Conservation (phyloP, 2,888 invertebrate species). For the Drosophila anomelani region DNA sequence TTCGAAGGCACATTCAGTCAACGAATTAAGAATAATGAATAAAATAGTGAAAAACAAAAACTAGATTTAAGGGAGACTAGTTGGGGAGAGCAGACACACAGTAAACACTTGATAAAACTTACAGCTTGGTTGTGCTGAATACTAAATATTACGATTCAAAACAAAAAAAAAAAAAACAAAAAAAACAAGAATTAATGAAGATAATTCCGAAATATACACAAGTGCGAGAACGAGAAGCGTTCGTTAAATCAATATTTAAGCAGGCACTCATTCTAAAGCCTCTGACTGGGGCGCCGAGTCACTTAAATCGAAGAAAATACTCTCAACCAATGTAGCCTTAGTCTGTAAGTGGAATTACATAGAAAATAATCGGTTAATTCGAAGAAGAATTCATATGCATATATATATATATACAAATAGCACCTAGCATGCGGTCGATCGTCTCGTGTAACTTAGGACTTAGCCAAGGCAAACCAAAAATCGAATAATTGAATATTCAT, state of each 20-base stretch:
- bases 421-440: slow-evolving; percentile 29
- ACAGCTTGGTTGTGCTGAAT: slow-evolving; percentile 77
- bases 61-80: slow-evolving; percentile 28
- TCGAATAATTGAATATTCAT: slow-evolving; percentile 8
- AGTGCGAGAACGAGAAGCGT: slow-evolving; percentile 16
- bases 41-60: not conserved
- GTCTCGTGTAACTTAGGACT: slow-evolving; percentile 34
- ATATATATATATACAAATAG: slow-evolving; percentile 5
- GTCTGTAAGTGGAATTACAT: slow-evolving; percentile 53
- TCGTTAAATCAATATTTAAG: slow-evolving; percentile 36
- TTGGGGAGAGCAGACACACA: slow-evolving; percentile 6
- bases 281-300: slow-evolving; percentile 13
- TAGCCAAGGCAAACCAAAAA: slow-evolving; percentile 37
- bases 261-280: slow-evolving; percentile 24
- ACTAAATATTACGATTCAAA: slow-evolving; percentile 48
- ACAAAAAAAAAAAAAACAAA: slow-evolving; percentile 3
- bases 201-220: slow-evolving; percentile 16
- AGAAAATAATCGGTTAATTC: slow-evolving; percentile 27
- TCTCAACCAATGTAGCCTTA: slow-evolving; percentile 79
- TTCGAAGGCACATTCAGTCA: slow-evolving; percentile 18
- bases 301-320: slow-evolving; percentile 49
- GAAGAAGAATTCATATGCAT: slow-evolving; percentile 24
- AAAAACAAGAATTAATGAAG: slow-evolving; percentile 17
- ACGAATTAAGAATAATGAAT: slow-evolving; percentile 43
- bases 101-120: slow-evolving; percentile 39